Conservation (phyloP, 2,113 vertebrate genomes). For the Phrynosoma blainvillii region DNA sequence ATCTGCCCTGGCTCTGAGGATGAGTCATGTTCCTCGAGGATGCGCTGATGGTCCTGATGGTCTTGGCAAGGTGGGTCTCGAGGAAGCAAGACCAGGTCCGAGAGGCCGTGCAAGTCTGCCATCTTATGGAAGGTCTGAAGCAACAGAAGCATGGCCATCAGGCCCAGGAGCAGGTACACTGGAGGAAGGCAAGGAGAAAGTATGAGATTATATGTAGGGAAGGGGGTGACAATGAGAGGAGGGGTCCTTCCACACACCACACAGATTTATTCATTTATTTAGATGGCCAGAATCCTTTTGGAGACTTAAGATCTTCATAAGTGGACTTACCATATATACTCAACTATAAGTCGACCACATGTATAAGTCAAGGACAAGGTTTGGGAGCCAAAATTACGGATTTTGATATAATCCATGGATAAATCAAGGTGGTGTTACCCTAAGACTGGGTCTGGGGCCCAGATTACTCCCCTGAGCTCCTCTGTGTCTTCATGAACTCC, state of each 20-base stretch:
- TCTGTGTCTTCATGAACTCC: too few relatives aligned
- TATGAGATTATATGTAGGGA: background rate
- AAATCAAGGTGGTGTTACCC: too few relatives aligned
- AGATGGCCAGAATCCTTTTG: background rate
- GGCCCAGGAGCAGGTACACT: conserved; percentile 87
- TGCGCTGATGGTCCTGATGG: conserved; percentile 54
- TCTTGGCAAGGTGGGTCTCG: rapidly evolving
- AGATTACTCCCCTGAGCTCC: too few relatives aligned
- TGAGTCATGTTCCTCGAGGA: conserved; percentile 33
- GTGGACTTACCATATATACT: too few relatives aligned
- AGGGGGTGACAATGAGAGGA: background rate
- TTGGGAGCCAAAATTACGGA: too few relatives aligned
- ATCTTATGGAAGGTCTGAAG: conserved; percentile 84
- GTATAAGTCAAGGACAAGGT: too few relatives aligned
- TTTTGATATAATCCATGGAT: too few relatives aligned
- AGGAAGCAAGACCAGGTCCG: conserved; percentile 83
- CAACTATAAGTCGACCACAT: too few relatives aligned
- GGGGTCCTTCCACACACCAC: too few relatives aligned
- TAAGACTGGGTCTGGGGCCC: too few relatives aligned
- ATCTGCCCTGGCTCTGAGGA: background rate
- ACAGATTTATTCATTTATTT: too few relatives aligned
- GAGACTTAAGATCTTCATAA: background rate
- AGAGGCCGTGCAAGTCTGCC: conserved; percentile 85
- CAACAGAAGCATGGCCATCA: conserved; percentile 87
- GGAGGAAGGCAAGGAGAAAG: background rate